phyloP scores from a whole-genome alignment of 2,888 invertebrate species.

The Drymonia ruficornis region DNA sequence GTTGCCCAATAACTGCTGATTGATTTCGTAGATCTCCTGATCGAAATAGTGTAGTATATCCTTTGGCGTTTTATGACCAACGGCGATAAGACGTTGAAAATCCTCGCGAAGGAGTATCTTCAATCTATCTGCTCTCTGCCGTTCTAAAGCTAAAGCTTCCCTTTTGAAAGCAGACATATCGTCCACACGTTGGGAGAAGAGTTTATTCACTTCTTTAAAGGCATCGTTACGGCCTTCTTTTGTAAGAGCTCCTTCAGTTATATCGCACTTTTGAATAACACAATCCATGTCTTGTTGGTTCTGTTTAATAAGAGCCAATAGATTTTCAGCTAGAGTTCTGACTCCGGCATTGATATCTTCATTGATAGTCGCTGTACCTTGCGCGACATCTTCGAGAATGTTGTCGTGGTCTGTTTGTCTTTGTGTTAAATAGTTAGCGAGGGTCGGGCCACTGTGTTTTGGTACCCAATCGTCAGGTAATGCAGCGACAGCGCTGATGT shows the following conservation, averaged over 20 bases:
- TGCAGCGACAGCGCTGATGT: conserved; percentile 60
- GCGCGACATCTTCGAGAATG: conserved; percentile 41
- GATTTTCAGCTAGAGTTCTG: conserved; percentile 50
- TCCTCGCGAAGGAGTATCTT: conserved; percentile 56
- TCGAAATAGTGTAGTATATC: conserved; percentile 69
- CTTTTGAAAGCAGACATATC: conserved; percentile 54
- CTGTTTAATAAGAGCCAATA: conserved; percentile 54
- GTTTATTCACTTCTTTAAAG: conserved; percentile 43
- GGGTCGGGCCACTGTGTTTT: conserved; percentile 54
- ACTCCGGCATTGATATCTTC: conserved; percentile 55
- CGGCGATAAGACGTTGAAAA: conserved; percentile 57
- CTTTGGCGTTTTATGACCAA: conserved; percentile 60
- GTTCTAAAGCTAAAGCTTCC: conserved; percentile 58
- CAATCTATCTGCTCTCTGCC: conserved; percentile 59
- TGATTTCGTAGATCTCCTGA: conserved; percentile 62
- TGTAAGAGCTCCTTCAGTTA: conserved; percentile 21
- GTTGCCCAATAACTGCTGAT: conserved; percentile 72
- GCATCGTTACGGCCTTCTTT: conserved; percentile 41
- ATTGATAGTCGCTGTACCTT: conserved; percentile 49
- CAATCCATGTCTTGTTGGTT: conserved; percentile 57
- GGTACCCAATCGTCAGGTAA: conserved; percentile 66
- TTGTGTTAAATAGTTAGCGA: conserved; percentile 61
- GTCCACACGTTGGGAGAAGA: conserved; percentile 45
- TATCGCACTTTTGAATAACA: conserved; percentile 40
- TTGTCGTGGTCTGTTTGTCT: conserved; percentile 52